These are phyloP conservation scores for Macroteleia sp. DNA, from an alignment of 2,888 invertebrate species.

Conservation along the genomic window DNA sequence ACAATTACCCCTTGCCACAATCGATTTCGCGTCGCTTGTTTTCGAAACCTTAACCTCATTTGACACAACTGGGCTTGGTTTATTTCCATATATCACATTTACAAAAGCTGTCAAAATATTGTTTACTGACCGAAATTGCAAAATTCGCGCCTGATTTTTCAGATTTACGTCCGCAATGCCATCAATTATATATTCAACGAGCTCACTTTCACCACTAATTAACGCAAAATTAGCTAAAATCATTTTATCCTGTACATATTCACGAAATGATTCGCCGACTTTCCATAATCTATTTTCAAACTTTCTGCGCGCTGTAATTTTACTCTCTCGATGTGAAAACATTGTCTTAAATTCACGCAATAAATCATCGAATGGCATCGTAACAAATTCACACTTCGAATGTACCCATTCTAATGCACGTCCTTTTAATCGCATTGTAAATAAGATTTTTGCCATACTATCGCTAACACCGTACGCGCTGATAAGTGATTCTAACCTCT, in stretches of 20 bases:
- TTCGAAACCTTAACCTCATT: neutral
- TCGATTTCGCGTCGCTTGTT: neutral
- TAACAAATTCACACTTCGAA: too few species aligned
- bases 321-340: neutral
- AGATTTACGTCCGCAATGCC: neutral
- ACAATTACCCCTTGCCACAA: neutral
- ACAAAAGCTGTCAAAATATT: neutral
- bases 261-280: slow-evolving; percentile 1
- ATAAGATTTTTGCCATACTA: too few species aligned
- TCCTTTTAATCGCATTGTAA: too few species aligned
- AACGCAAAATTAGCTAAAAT: neutral
- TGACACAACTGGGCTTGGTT: neutral
- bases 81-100: neutral
- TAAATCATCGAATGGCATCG: too few species aligned
- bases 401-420: too few species aligned
- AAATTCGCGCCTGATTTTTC: slow-evolving; percentile 6
- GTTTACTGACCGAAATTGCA: neutral
- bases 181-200: neutral
- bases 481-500: too few species aligned
- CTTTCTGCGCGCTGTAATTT: neutral
- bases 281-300: slow-evolving; percentile 6
- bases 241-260: neutral
- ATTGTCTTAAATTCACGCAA: neutral
- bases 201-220: neutral
- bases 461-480: too few species aligned